These are phyloP conservation scores for Melierax canorus DNA, from an alignment of 2,113 vertebrate genomes.

Conservation along the genomic window DNA sequence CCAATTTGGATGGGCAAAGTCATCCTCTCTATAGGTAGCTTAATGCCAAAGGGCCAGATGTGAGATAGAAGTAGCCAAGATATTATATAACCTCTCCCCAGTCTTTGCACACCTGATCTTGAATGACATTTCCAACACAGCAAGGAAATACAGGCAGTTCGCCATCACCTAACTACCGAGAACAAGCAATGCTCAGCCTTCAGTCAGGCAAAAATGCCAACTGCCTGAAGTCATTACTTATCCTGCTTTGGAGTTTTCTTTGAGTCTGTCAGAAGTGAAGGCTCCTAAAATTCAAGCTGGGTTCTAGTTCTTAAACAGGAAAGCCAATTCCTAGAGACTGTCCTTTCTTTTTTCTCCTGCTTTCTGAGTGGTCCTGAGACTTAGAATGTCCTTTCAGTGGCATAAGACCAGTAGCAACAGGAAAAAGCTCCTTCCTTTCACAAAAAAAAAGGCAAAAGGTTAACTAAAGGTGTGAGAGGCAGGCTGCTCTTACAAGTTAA, in stretches of 20 bases:
- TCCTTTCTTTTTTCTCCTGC: not conserved
- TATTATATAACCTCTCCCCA: conserved; percentile 2
- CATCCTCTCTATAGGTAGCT: not conserved
- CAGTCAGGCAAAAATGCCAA: not conserved
- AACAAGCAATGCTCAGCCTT: not conserved
- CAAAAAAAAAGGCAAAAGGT: conserved; percentile 1
- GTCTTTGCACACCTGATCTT: conserved; percentile 19
- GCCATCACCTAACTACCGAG: not conserved
- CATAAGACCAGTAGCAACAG: conserved; percentile 26
- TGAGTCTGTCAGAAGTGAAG: not conserved
- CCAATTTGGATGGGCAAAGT: conserved; percentile 16
- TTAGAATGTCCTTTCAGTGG: conserved; percentile 10
- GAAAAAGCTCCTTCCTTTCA: conserved; percentile 56
- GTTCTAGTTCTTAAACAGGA: not conserved
- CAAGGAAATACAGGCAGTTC: not conserved
- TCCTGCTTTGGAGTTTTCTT: not conserved
- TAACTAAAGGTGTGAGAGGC: not conserved
- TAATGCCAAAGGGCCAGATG: conserved; percentile 44
- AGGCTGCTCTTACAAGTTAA: not conserved
- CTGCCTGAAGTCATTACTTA: not conserved
- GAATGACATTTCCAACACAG: conserved; percentile 31
- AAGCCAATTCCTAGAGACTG: not conserved
- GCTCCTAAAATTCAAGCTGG: not conserved
- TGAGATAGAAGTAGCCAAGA: conserved; percentile 7
- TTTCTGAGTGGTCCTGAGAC: not conserved